A percentile compares a stretch with the other conserved stretches of the same genome.
phyloP scores from a whole-genome alignment of 2,113 vertebrate species.

The Pterocles orientalis region DNA sequence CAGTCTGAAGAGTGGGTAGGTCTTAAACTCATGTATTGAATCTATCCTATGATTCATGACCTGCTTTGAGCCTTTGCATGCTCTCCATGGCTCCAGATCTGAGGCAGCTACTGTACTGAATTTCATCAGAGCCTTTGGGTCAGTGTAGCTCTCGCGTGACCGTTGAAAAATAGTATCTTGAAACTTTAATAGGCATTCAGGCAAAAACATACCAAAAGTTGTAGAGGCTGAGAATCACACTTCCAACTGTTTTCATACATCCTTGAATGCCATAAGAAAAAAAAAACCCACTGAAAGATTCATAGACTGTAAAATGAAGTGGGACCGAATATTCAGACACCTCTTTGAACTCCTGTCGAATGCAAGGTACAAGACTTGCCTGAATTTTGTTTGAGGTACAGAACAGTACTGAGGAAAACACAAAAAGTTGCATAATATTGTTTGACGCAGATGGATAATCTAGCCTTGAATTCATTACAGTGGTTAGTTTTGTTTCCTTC shows the following conservation, averaged over 20 bases:
- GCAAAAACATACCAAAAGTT: neutral
- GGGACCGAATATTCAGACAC: neutral
- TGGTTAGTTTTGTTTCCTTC: conserved; percentile 8
- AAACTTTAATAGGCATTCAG: neutral
- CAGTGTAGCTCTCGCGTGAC: neutral
- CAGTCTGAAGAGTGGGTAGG: neutral
- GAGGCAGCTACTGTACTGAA: neutral
- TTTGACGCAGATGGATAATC: neutral
- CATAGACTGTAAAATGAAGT: neutral
- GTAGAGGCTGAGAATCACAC: neutral
- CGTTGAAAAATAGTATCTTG: neutral
- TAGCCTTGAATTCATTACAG: conserved; percentile 8
- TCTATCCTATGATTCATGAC: neutral
- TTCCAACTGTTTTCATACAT: neutral
- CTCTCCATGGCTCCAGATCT: neutral
- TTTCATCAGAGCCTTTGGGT: neutral
- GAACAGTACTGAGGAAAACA: neutral
- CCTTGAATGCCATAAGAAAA: neutral
- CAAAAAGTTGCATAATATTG: neutral
- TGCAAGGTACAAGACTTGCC: neutral
- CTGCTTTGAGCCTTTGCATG: neutral
- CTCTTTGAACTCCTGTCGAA: neutral
- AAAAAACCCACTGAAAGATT: neutral
- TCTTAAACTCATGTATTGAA: neutral
- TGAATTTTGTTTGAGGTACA: neutral